Conservation (phyloP, 2,888 invertebrate species). For the Acanthosepion pharaonis region DNA sequence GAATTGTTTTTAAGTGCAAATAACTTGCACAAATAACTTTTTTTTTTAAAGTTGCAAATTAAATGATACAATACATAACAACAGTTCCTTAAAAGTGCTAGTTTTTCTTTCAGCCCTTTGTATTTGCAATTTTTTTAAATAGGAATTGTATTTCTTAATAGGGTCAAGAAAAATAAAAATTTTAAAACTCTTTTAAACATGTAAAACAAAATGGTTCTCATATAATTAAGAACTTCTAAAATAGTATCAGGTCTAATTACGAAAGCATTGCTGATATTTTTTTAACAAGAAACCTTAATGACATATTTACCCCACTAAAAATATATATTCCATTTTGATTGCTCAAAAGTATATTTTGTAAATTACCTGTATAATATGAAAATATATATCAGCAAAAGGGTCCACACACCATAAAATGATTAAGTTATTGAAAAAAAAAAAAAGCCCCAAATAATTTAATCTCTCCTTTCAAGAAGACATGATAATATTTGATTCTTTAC, state of each 20-base stretch:
- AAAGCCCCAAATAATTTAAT: background rate
- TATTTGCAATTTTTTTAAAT: background rate
- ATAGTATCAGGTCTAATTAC: background rate
- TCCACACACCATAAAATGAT: background rate
- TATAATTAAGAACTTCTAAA: background rate
- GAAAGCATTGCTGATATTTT: background rate
- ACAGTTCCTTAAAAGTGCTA: background rate
- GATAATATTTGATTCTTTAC: background rate
- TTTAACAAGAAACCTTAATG: background rate
- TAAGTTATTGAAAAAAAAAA: background rate
- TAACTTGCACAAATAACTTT: too few relatives aligned
- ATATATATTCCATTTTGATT: background rate
- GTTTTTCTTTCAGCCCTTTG: background rate
- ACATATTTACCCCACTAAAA: background rate
- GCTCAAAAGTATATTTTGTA: background rate
- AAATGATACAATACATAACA: background rate
- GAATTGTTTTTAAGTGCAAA: too few relatives aligned
- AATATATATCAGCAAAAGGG: background rate
- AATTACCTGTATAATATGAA: background rate
- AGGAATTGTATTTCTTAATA: background rate
- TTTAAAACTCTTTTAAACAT: too few relatives aligned
- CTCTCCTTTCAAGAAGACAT: background rate
- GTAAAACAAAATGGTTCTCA: background rate
- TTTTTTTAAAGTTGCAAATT: background rate
- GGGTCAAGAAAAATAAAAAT: too few relatives aligned